Base-by-base conservation (phyloP, 2,888 invertebrate genomes). In the Barypeithes pellucidus region DNA sequence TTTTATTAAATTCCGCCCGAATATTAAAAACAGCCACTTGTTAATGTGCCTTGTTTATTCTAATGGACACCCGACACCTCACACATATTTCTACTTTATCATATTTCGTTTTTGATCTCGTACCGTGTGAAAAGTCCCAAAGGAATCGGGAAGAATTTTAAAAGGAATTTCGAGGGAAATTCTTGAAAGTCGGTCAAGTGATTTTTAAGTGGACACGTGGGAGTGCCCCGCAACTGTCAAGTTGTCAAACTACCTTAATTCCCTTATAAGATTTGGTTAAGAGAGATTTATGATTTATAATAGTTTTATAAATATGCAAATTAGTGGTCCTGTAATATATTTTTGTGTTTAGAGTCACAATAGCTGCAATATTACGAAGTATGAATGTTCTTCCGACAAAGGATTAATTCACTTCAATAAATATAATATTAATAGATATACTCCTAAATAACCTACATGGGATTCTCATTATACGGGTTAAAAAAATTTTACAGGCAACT, bases 21-120 rank as follows among this genome's bases (percentile, higher is more conserved):
- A 33, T 33, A 33, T 33, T 16, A 18, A 33, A 50, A 33, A 18
- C 36, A 47, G 16, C 59, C 67, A 45, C 67, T 67, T 67, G 29
- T 43, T 22, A 29, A 54, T n/a, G 7, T 33, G 29, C 14, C 24
- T 11, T 33, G 43, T 18, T 59, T 12, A 11, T 18, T 33, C 43
- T 68, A 68, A 68, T 68, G 68, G 68, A 33, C 57, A 67, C 59
- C 57, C 45, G 59, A 67, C 60, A 68, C 68, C 59, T 45, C 11
- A 59, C 50, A 60, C 52, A 22, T 68, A 29, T 68, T 14, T 33
- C 14, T 18, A 24, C 54, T 33, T 29, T 11, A 18, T 33, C 54
- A 8, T 33, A 3, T 33, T 24, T 33, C 18, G 24, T 33, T 16
- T 2, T 57, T n/a, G 52, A 33, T 57, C 16, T 11, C 11, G 18